These are phyloP conservation scores for Agapostemon virescens DNA, from an alignment of 2,888 invertebrate species.

Conservation along the genomic window DNA sequence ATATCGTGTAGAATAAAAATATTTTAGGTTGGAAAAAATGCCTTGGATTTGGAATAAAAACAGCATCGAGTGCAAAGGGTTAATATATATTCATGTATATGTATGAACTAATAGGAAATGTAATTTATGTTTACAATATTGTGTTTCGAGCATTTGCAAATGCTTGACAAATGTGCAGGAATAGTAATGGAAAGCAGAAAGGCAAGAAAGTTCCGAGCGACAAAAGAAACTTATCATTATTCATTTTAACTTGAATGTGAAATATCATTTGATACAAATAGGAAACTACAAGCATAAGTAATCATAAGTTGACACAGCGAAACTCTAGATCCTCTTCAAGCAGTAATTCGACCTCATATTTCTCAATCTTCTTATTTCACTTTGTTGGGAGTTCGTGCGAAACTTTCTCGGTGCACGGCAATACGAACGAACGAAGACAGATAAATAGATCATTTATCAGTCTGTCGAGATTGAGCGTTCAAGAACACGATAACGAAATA, in stretches of 20 bases:
- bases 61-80: no score
- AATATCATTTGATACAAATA: slow-evolving; percentile 14
- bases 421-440: slow-evolving; percentile 24
- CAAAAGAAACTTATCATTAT: not conserved
- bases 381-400: slow-evolving; percentile 30
- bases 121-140: no score
- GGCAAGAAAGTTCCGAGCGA: not conserved
- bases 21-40: no score
- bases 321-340: slow-evolving; percentile 14
- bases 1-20: no score
- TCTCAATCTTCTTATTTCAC: slow-evolving; percentile 54
- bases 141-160: no score
- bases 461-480: slow-evolving; percentile 16
- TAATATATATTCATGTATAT: not conserved
- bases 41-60: no score
- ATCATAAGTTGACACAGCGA: slow-evolving; percentile 38
- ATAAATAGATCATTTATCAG: slow-evolving; percentile 44
- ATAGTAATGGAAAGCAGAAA: not conserved
- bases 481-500: not conserved
- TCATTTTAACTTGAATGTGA: not conserved
- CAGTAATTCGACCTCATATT: slow-evolving; percentile 55
- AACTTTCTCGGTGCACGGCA: slow-evolving; percentile 43
- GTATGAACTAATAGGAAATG: not conserved
- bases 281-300: slow-evolving; percentile 26
- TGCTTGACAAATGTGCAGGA: not conserved